phyloP scores from a whole-genome alignment of 2,888 invertebrate genomes.

The Chironomus tentans region DNA sequence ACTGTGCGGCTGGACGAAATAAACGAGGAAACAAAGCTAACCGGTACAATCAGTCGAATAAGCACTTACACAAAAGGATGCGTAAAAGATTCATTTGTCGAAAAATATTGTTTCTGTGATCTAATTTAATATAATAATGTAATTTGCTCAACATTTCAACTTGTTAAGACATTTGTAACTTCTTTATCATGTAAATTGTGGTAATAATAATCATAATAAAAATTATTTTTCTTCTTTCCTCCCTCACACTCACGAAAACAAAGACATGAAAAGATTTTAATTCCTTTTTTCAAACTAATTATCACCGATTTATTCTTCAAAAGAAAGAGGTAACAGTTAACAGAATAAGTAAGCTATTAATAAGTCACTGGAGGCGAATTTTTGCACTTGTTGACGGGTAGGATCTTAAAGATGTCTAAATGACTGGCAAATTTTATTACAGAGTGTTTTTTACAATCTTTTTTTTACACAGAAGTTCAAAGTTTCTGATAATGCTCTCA shows the following conservation, averaged over 20 bases:
- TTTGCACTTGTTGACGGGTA: background rate
- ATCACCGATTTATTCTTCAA: too few species aligned
- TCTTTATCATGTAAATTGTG: background rate
- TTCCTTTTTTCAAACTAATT: too few species aligned
- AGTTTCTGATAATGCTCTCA: too few species aligned
- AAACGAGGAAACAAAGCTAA: constrained; percentile 31
- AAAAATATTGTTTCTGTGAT: constrained; percentile 27
- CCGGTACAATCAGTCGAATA: constrained; percentile 60
- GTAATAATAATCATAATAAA: too few species aligned
- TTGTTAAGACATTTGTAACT: background rate
- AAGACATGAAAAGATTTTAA: too few species aligned
- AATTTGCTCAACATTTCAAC: too few species aligned
- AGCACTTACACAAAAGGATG: constrained; percentile 18
- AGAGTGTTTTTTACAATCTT: too few species aligned
- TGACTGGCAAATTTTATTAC: too few species aligned
- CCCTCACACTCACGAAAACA: too few species aligned
- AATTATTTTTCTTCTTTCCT: too few species aligned
- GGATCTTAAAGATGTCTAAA: background rate
- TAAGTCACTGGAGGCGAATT: background rate
- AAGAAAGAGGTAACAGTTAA: too few species aligned
- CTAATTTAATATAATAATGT: constrained; percentile 7
- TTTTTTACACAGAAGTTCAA: too few species aligned
- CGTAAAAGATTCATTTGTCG: constrained; percentile 18
- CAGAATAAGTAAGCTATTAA: background rate
- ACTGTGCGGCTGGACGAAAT: constrained; percentile 35